A percentile compares a stretch with the other conserved stretches of the same genome.
Evolutionary conservation across 2,113 vertebrate species (phyloP).

Genomic region (Lipotes vexillifer): DNA sequence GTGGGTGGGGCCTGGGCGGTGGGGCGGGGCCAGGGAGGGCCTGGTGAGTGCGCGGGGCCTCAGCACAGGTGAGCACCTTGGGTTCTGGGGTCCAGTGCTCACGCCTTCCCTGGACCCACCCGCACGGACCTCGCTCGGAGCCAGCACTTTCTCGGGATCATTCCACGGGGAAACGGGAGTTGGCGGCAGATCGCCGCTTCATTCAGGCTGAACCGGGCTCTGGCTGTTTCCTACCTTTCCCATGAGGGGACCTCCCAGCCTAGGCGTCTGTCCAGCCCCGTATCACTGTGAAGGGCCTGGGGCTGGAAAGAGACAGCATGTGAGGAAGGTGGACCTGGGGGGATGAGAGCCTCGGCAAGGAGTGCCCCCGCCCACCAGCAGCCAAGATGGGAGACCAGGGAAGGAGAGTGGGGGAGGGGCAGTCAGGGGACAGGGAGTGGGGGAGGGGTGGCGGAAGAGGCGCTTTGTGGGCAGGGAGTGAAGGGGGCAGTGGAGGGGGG

Average conservation of each 20-base stretch:
- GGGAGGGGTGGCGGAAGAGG: not conserved
- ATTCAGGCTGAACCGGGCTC: not conserved
- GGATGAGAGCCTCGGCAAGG: not conserved
- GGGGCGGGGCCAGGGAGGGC: accelerated
- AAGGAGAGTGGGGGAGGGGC: not conserved
- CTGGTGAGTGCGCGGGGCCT: not conserved
- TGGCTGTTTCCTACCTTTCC: not conserved
- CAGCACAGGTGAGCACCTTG: not conserved
- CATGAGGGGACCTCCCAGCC: no score
- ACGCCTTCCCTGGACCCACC: not conserved
- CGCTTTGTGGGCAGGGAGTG: not conserved
- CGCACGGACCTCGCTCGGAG: accelerated
- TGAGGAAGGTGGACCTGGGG: not conserved
- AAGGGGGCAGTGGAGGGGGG: not conserved
- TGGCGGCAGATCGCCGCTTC: not conserved
- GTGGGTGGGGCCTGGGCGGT: not conserved
- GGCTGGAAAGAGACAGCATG: no score
- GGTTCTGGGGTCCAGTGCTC: not conserved
- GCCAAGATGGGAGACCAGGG: not conserved
- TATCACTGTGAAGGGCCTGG: not conserved
- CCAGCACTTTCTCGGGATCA: not conserved
- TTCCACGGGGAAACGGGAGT: not conserved
- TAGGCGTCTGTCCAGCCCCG: not conserved
- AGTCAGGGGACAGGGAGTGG: not conserved
- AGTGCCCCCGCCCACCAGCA: not conserved